Evolutionary conservation across 1,140 invertebrate species (phyloP).

Genomic region (Calycopis cecrops): DNA sequence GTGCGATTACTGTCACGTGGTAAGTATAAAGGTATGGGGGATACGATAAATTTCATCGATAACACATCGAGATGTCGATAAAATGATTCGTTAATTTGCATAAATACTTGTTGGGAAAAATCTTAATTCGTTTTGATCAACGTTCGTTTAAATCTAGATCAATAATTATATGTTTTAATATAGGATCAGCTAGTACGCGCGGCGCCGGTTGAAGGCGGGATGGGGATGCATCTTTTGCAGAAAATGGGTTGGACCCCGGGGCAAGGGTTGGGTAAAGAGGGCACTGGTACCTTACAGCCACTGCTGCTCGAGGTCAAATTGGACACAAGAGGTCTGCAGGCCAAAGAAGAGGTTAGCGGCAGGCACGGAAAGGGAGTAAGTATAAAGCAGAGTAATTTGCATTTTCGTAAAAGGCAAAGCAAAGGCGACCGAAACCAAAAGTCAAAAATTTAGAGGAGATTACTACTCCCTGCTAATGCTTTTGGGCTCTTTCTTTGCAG

Average conservation of each 20-base stretch:
- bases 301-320: conserved; percentile 94
- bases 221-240: conserved; percentile 96
- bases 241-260: conserved; percentile 99
- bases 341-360: conserved; percentile 79
- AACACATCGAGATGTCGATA: not conserved
- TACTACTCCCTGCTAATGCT: too few relatives aligned
- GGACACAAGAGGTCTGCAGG: conserved; percentile 91
- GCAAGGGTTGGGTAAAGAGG: conserved; percentile 95
- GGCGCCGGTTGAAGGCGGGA: conserved; percentile 90
- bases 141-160: conserved; percentile 16
- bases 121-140: not conserved
- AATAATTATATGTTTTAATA: conserved; percentile 27
- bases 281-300: conserved; percentile 92
- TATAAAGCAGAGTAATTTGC: conserved; percentile 14
- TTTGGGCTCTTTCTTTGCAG: too few relatives aligned
- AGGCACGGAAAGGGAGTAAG: conserved; percentile 48
- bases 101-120: not conserved
- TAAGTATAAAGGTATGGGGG: conserved; percentile 5
- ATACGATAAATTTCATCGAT: not conserved
- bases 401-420: too few relatives aligned
- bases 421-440: too few relatives aligned
- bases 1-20: conserved; percentile 24
- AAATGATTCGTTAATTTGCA: not conserved
- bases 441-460: too few relatives aligned
- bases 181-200: conserved; percentile 92